Conservation (phyloP, 2,113 vertebrate genomes). For the Platichthys stellatus region DNA sequence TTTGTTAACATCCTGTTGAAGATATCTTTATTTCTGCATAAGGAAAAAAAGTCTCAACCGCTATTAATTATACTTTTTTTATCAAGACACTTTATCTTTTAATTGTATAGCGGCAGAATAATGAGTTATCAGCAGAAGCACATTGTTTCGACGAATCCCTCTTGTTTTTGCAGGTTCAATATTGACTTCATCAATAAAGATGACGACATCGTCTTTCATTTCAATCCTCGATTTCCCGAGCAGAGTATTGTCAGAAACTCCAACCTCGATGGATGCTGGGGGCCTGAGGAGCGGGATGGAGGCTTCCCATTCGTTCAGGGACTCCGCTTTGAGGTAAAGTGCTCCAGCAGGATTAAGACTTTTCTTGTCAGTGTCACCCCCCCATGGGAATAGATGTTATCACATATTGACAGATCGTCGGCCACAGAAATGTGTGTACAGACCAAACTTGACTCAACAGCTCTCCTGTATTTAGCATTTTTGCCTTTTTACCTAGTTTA, state of each 20-base stretch:
- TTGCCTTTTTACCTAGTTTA: not conserved
- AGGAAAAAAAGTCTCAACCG: not conserved
- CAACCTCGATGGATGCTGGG: constrained; percentile 77
- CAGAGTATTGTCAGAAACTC: constrained; percentile 80
- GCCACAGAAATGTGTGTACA: not conserved
- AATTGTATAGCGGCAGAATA: not conserved
- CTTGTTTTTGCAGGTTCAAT: constrained; percentile 74
- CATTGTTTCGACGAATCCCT: not conserved
- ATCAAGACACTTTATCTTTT: not conserved
- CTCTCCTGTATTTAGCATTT: not conserved
- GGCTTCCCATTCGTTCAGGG: constrained; percentile 79
- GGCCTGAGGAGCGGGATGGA: constrained; percentile 82
- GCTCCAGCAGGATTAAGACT: not conserved
- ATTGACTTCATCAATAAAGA: constrained; percentile 81
- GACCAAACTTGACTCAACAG: not conserved
- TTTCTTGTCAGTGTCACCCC: not conserved
- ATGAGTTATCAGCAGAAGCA: not conserved
- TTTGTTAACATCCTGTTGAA: too few species aligned
- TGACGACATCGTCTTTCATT: constrained; percentile 80
- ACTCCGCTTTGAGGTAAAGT: constrained; percentile 81
- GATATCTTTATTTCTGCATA: too few species aligned
- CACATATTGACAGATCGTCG: not conserved
- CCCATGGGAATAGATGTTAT: not conserved
- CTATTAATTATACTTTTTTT: not conserved
- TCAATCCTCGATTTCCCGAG: constrained; percentile 83